These are phyloP conservation scores for Melanostoma mellinum DNA, from an alignment of 2,888 invertebrate species.

Conservation along the genomic window DNA sequence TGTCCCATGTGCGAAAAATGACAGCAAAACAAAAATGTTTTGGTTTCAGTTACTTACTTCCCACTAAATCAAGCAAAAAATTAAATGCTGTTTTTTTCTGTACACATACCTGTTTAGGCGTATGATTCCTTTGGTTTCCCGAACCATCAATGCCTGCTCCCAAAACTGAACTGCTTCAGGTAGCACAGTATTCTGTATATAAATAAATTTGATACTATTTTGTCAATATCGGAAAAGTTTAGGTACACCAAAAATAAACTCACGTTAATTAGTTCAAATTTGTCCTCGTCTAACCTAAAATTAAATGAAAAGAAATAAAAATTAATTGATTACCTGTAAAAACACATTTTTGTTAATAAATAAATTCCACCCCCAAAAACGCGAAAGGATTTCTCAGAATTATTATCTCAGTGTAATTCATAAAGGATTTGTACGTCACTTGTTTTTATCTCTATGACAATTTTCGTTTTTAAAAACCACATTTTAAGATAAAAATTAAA, in stretches of 20 bases:
- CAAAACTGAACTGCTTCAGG: conserved; percentile 96
- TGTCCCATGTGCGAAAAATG: no score
- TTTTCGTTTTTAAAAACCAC: no score
- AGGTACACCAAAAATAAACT: conserved; percentile 82
- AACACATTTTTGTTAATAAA: no score
- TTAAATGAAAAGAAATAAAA: conserved; percentile 64
- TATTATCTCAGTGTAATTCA: no score
- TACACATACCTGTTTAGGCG: conserved; percentile 90
- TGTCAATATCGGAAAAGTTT: neutral
- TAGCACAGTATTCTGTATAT: conserved; percentile 90
- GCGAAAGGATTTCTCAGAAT: no score
- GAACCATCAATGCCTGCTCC: conserved; percentile 95
- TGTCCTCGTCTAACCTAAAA: conserved; percentile 91
- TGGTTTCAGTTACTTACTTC: no score
- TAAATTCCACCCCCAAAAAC: no score
- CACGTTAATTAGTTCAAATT: conserved; percentile 94
- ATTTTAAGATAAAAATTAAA: no score
- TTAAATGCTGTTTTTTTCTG: no score
- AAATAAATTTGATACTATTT: neutral
- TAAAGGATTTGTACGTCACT: no score
- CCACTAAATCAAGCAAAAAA: no score
- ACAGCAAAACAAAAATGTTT: neutral
- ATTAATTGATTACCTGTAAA: neutral
- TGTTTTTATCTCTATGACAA: no score
- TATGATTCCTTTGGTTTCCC: conserved; percentile 92